phyloP scores from a whole-genome alignment of 2,888 invertebrate genomes.

The Hesperia comma region DNA sequence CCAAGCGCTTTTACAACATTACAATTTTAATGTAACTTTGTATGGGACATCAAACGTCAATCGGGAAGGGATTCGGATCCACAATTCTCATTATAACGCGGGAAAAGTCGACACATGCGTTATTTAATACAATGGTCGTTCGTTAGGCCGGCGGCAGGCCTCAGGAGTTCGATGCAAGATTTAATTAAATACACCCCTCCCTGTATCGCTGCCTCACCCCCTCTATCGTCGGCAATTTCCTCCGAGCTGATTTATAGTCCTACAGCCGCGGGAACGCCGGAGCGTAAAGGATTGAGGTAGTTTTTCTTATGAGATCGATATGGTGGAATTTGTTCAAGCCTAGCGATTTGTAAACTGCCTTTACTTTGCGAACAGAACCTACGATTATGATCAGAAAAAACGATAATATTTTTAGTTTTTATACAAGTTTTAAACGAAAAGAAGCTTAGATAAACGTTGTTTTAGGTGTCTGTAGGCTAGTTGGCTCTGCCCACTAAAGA shows the following conservation, averaged over 20 bases:
- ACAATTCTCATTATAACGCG: conserved; percentile 39
- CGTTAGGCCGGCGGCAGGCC: conserved; percentile 78
- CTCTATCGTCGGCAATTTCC: conserved; percentile 77
- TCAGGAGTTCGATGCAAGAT: conserved; percentile 85
- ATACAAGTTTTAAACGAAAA: too few species aligned
- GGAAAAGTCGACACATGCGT: conserved; percentile 79
- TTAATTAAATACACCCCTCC: conserved; percentile 82
- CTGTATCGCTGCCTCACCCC: conserved; percentile 36
- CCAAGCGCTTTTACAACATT: too few species aligned
- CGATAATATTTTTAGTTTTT: too few species aligned
- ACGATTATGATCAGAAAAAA: too few species aligned
- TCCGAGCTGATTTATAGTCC: conserved; percentile 83
- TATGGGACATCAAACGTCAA: conserved; percentile 5
- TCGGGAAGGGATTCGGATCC: background rate
- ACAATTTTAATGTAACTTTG: too few species aligned
- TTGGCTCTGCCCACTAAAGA: too few species aligned
- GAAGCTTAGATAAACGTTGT: too few species aligned
- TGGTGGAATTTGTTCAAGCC: conserved; percentile 1
- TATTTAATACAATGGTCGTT: conserved; percentile 83
- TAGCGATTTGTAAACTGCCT: background rate
- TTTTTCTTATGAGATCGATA: conserved; percentile 49
- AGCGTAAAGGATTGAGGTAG: conserved; percentile 75
- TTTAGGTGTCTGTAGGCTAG: too few species aligned
- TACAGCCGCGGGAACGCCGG: conserved; percentile 65
- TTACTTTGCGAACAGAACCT: too few species aligned